Base-by-base conservation (phyloP, 2,797 vertebrate species). In the Bradypodion ventrale region DNA sequence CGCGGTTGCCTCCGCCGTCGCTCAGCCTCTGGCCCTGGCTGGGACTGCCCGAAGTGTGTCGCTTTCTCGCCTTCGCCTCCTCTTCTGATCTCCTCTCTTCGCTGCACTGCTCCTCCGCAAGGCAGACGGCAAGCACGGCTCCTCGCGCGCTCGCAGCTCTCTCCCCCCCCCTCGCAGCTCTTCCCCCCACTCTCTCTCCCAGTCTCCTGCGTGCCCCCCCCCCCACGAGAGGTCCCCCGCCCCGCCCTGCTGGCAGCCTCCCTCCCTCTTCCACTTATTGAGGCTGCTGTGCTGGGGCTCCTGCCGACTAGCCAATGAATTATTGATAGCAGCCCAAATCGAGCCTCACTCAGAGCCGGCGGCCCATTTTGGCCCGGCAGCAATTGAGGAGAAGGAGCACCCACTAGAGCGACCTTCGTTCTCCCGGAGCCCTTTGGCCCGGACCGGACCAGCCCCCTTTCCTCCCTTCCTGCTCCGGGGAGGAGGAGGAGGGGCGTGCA, bases 251-350 rank as follows among this genome's bases (percentile, higher is more conserved):
- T 23, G 16, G 16, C 74, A 66, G 65, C 89, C 87, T 75, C 91
- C 92, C 95, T 86, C 92, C 94, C 94, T 93, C 87, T 94, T 91
- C n/a, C n/a, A n/a, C 95, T 96, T 21, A 94, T 93, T 90, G 89
- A 93, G 83, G 92, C 91, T 83, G 82, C 88, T 62, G 85, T 83
- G 82, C 88, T 62, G 85, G 79, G 84, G 82, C 86, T 89, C 13
- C 3, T 16, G 62, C 62, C 62, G 73, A 75, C 75, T 1, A 75
- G 81, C 81, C 72, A 37, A 75, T 75, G 81, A 75, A 83, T 83
- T 75, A 83, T 75, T 52, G 81, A 83, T 52, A 70, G 70, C 80
- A 52, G 42, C n/a, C n/a, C 44, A 40, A 82, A 80, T 65, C 65
- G 42, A 35, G 15, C 44, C 59, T 9, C n/a, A n/a, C 59, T 9